Evolutionary conservation across 1,140 invertebrate species (phyloP), one percentile per base, ranked within the genome.

Genomic region (Colletes gigas): DNA sequence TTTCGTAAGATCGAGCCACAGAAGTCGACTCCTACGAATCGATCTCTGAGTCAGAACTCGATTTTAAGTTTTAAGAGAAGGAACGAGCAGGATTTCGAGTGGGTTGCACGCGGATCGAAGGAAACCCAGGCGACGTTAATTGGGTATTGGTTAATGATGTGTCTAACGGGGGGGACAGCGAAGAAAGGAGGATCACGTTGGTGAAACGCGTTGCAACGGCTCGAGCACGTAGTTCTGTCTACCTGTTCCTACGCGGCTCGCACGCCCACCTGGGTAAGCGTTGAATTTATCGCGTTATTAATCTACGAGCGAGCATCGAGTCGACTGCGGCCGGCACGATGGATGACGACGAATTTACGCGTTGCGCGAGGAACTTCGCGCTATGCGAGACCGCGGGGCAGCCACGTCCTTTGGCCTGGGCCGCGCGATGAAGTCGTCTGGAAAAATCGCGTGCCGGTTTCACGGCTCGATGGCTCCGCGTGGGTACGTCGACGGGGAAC

Each of bases 281-380:
- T 84, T 79, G 83, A 90, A 89, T 90, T 90, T 88, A 89, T 90
- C 82, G 84, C 79, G 83, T 90, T 89, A 90, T 88, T 91, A 90
- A 91, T 90, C 83, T 84, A 65, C 78, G 54, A 62, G 70, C 79
- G 52, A 15, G 76, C 62, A 77, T 47, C 21, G 73, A 82, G 67
- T 52, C 39, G 55, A 3, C 21, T 30, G n/a, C 55, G 15, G 30
- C 21, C 21, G 30, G 21, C 59, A 15, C 44, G 55, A 68, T 30
- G 19, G 47, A 83, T 63, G 77, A 39, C 78, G 55, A 83, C 30
- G 70, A 47, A 83, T 79, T 83, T 84, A 83, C 65, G 74, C 14
- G 19, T 59, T 65, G 66, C 65, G 41, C 50, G 47, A 52, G 21
- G 17, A 69, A 59, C 59, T 69, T 59, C 5, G 17, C 15, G 44